These are phyloP conservation scores for Pseudorectes ferrugineus DNA, from an alignment of 2,113 vertebrate genomes.

Conservation along the genomic window DNA sequence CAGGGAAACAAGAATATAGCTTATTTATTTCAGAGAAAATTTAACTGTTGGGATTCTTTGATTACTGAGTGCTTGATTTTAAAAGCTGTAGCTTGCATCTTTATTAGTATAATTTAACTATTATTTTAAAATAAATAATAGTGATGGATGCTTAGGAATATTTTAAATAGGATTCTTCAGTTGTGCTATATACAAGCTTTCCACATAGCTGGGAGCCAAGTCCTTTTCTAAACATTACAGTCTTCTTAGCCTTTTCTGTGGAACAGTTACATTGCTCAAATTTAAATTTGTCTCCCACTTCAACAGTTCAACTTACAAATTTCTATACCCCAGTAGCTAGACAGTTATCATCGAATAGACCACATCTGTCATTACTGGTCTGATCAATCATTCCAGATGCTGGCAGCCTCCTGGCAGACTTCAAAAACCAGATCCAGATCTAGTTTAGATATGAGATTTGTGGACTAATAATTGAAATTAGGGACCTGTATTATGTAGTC, in stretches of 20 bases:
- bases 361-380: background rate
- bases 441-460: background rate
- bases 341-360: background rate
- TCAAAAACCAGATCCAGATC: background rate
- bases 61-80: slow-evolving; percentile 57
- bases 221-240: background rate
- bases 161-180: background rate
- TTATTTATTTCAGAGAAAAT: slow-evolving; percentile 32
- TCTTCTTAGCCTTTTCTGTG: background rate
- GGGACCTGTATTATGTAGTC: background rate
- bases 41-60: slow-evolving; percentile 46
- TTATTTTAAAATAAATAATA: slow-evolving; percentile 62
- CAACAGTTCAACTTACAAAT: background rate
- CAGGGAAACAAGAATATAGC: slow-evolving; percentile 7
- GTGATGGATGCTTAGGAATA: background rate
- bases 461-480: background rate
- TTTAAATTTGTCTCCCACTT: background rate
- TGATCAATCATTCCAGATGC: background rate
- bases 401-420: background rate
- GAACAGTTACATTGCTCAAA: background rate
- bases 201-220: background rate
- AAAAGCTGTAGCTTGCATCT: slow-evolving; percentile 42
- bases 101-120: slow-evolving; percentile 51
- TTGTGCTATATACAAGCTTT: background rate
- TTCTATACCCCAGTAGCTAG: background rate